These are phyloP conservation scores for Atlantisia rogersi DNA, from an alignment of 2,113 vertebrate genomes.

Conservation along the genomic window DNA sequence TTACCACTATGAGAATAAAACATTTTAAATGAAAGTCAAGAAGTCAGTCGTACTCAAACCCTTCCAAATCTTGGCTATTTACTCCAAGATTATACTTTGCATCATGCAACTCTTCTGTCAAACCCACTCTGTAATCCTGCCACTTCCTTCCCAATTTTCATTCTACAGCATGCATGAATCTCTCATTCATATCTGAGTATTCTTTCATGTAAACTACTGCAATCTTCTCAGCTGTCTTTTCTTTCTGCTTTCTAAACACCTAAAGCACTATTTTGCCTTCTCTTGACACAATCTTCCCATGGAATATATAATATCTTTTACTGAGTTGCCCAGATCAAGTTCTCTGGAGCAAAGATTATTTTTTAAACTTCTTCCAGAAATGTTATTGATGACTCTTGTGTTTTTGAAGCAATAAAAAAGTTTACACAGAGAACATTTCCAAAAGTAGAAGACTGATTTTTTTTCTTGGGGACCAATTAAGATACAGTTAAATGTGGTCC, in stretches of 20 bases:
- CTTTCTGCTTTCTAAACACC: not conserved
- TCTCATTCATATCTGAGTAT: not conserved
- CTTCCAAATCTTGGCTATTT: not conserved
- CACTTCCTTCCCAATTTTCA: not conserved
- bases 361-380: not conserved
- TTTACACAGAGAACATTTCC: not conserved
- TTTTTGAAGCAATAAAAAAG: not conserved
- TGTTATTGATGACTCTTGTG: not conserved
- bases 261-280: not conserved
- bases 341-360: not conserved
- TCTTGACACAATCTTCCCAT: not conserved
- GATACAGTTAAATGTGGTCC: not conserved
- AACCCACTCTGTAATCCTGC: not conserved
- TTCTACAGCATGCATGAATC: not conserved
- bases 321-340: not conserved
- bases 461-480: not conserved
- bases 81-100: not conserved
- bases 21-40: not conserved
- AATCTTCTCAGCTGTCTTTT: not conserved
- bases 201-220: not conserved
- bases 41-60: not conserved
- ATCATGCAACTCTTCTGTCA: not conserved
- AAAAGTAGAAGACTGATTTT: not conserved
- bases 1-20: not conserved
- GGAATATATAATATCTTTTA: not conserved